Evolutionary conservation across 2,888 invertebrate species (phyloP).

Genomic region (Scaptomyza caliginosa): DNA sequence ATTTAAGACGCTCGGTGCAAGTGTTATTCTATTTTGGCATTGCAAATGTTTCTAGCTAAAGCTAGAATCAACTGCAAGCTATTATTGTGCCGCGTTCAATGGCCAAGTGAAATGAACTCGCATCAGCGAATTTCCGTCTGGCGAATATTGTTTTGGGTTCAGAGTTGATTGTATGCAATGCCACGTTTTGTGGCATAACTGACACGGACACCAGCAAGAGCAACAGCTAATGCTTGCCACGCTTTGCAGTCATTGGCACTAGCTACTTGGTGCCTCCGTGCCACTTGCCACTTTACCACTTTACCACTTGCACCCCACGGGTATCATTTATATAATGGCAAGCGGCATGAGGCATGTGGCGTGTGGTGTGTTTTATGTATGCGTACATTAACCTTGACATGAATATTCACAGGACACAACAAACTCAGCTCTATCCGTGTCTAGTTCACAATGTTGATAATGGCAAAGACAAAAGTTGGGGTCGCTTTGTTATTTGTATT

Average conservation of each 20-base stretch:
- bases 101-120: constrained; percentile 64
- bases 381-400: constrained; percentile 73
- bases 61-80: constrained; percentile 46
- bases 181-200: constrained; percentile 61
- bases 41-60: constrained; percentile 14
- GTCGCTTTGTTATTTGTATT: constrained; percentile 24
- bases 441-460: constrained; percentile 19
- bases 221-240: constrained; percentile 50
- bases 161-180: constrained; percentile 74
- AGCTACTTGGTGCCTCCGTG: constrained; percentile 23
- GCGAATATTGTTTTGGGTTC: constrained; percentile 43
- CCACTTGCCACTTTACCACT: constrained; percentile 5
- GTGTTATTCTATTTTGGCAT: constrained; percentile 26
- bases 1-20: constrained; percentile 23
- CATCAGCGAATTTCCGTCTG: constrained; percentile 53
- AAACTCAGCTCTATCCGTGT: constrained; percentile 1
- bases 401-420: constrained; percentile 51
- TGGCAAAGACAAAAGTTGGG: constrained; percentile 21
- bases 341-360: constrained; percentile 34
- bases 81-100: constrained; percentile 68
- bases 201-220: constrained; percentile 61
- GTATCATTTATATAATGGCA: constrained; percentile 20
- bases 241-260: constrained; percentile 53
- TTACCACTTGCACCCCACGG: constrained; percentile 26
- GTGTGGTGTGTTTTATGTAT: constrained; percentile 13